Conservation (phyloP, 2,888 invertebrate species). For the Schizotus pectinicornis region DNA sequence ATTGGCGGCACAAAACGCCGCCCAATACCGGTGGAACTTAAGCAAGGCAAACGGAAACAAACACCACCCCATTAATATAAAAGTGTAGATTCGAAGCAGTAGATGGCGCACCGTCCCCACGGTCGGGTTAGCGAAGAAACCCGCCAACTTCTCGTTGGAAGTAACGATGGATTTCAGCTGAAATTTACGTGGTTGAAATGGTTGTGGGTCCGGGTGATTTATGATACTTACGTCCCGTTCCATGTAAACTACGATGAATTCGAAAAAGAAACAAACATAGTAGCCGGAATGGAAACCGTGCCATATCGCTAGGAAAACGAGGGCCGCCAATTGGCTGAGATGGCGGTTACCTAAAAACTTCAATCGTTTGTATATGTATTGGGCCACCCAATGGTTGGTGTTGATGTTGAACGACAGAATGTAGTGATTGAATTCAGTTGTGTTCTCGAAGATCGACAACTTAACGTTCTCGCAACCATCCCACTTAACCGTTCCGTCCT, state of each 20-base stretch:
- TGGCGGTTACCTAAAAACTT: conserved; percentile 85
- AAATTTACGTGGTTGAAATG: conserved; percentile 41
- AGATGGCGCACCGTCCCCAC: conserved; percentile 62
- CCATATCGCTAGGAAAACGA: conserved; percentile 92
- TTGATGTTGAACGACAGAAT: conserved; percentile 94
- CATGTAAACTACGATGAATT: conserved; percentile 84
- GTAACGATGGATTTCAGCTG: conserved; percentile 65
- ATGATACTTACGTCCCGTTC: conserved; percentile 81
- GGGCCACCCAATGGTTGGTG: conserved; percentile 93
- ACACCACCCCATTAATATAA: conserved; percentile 85
- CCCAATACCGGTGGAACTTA: conserved; percentile 71
- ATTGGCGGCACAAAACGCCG: conserved; percentile 67
- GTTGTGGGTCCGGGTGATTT: no score
- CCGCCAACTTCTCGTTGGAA: conserved; percentile 61
- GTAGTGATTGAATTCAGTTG: conserved; percentile 84
- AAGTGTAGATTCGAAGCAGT: conserved; percentile 73
- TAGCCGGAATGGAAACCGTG: conserved; percentile 96
- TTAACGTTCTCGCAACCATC: conserved; percentile 91
- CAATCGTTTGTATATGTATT: conserved; percentile 92
- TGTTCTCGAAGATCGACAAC: conserved; percentile 79
- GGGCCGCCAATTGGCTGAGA: conserved; percentile 80
- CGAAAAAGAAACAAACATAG: conserved; percentile 90
- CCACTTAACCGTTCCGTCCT: conserved; percentile 73
- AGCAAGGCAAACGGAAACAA: conserved; percentile 77
- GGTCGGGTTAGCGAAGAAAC: conserved; percentile 56